phyloP scores from a whole-genome alignment of 1,140 invertebrate species.

The Bombus haemorrhoidalis region DNA sequence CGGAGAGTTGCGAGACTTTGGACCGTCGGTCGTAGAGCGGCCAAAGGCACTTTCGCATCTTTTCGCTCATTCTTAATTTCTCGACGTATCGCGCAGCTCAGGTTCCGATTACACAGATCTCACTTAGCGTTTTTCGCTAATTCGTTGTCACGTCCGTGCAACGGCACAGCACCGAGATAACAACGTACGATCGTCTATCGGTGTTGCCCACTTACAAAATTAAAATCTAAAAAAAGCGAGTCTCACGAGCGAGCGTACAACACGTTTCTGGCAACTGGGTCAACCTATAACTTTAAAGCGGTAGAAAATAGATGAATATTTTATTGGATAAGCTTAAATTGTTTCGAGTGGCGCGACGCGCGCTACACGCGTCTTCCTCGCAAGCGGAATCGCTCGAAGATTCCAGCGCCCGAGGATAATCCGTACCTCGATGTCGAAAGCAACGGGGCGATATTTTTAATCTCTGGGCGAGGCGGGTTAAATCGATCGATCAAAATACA shows the following conservation, averaged over 20 bases:
- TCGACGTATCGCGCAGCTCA: conserved; percentile 14
- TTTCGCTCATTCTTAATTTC: conserved; percentile 21
- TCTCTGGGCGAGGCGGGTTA: not conserved
- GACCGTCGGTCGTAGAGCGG: conserved; percentile 35
- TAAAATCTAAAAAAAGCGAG: not conserved
- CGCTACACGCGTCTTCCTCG: not conserved
- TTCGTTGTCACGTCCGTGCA: too few species aligned
- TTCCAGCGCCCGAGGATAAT: not conserved
- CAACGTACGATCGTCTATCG: not conserved
- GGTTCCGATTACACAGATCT: not conserved
- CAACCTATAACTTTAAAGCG: not conserved
- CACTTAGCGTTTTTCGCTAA: too few species aligned
- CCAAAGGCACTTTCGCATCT: not conserved
- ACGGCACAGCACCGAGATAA: too few species aligned
- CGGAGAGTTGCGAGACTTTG: not conserved
- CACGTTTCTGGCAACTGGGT: not conserved
- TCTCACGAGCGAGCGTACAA: not conserved
- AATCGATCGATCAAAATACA: conserved; percentile 41
- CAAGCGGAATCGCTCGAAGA: not conserved
- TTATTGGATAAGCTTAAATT: not conserved
- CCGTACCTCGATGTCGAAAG: not conserved
- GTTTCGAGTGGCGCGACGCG: not conserved
- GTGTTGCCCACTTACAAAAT: conserved; percentile 7
- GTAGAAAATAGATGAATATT: not conserved
- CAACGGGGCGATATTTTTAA: not conserved